Evolutionary conservation across 2,797 vertebrate genomes (phyloP).

Genomic region (Oreochromis grahami): DNA sequence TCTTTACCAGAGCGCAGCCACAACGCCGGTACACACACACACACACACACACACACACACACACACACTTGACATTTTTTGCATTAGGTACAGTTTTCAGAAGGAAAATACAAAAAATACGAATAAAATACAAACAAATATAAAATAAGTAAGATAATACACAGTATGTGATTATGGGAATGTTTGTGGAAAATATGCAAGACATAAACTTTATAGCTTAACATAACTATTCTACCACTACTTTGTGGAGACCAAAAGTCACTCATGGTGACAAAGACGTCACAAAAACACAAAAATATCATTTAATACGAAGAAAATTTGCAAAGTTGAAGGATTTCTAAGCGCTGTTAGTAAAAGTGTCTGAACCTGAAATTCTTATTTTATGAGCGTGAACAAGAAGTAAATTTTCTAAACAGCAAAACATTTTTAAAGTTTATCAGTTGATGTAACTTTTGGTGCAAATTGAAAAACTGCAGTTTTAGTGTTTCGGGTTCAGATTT

Average conservation of each 20-base stretch:
- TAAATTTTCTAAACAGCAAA: not conserved
- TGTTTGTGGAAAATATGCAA: not conserved
- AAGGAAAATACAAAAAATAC: not conserved
- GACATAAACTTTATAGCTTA: not conserved
- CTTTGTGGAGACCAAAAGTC: not conserved
- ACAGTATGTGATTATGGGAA: not conserved
- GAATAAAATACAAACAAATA: not conserved
- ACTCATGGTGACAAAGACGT: not conserved
- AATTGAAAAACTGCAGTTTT: not conserved
- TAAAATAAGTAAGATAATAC: not conserved
- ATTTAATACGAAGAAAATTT: not conserved
- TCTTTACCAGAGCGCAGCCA: constrained; percentile 80
- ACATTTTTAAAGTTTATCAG: not conserved
- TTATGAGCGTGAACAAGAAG: not conserved
- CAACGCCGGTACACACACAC: not conserved
- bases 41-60: not conserved
- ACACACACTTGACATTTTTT: not conserved
- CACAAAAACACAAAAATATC: not conserved
- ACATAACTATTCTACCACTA: not conserved
- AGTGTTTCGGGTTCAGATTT: not conserved
- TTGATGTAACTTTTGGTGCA: not conserved
- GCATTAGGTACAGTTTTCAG: not conserved
- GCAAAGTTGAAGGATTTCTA: not conserved
- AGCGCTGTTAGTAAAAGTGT: not conserved
- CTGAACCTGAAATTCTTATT: not conserved